Base-by-base conservation (phyloP, 2,113 vertebrate species). In the Trochalopteron elliotii region DNA sequence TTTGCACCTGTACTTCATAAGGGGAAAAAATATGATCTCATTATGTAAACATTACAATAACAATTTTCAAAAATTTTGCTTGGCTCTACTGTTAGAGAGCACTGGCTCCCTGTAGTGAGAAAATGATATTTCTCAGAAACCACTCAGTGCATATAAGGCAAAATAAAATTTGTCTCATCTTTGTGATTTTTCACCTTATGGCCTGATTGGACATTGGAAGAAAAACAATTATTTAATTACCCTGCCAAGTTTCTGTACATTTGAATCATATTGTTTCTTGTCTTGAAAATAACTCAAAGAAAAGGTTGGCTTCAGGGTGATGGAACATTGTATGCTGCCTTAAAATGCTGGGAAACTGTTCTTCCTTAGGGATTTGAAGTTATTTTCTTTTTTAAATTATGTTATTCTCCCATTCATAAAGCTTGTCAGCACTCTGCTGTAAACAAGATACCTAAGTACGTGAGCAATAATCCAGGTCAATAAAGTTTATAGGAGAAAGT, bases 1-100 rank as follows among this genome's bases (percentile, higher is more conserved):
- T 96, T 97, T 95, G 91, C 97, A 98, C 97, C 97, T 98, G 97
- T 97, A 97, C 97, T 98, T 97, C 97, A 97, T 97, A 97, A 97
- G 92, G 74, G 88, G 95, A 95, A 95, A 98, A 97, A 97, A 91
- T 74, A 97, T 98, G 97, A 98, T 97, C 95, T 98, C 97, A 98
- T 93, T 96, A 95, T 87, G 91, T 97, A 98, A 98, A 98, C 96
- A 97, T 96, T 97, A 93, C 92, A 94, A 96, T 96, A 97, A 96
- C 95, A 95, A 97, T 97, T 96, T 97, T 97, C 95, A 96, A 77
- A 98, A 97, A 95, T 98, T 98, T 98, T 95, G 83, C 95, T 98
- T 98, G 98, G 97, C 97, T 96, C 53, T 71, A 83, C 71, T 49
- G 53, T 95, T 93, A 97, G 82, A 69, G 94, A 96, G 57, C 63